These are phyloP conservation scores for Artemisiospiza belli DNA, from an alignment of 2,113 vertebrate genomes.

Conservation along the genomic window DNA sequence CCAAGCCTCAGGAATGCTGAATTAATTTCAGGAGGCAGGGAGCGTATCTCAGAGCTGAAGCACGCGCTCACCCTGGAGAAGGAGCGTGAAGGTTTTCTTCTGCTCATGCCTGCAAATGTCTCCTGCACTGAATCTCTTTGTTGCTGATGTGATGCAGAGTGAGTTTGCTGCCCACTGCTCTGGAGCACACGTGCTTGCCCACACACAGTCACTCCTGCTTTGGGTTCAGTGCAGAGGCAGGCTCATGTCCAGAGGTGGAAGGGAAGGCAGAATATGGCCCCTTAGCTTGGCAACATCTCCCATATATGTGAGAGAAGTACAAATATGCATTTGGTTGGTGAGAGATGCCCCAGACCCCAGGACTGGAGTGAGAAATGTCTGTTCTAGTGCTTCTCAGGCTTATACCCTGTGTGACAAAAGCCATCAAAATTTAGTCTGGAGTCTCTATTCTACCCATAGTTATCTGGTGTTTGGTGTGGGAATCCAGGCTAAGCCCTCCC, in stretches of 20 bases:
- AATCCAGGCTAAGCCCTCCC: neutral
- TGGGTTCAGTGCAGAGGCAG: neutral
- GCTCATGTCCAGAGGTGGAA: neutral
- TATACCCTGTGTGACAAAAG: neutral
- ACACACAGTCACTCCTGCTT: neutral
- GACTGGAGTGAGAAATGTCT: neutral
- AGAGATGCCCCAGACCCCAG: neutral
- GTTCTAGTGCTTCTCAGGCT: neutral
- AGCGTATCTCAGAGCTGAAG: slow-evolving; percentile 25
- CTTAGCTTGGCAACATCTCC: neutral
- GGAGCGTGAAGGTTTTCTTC: slow-evolving; percentile 51
- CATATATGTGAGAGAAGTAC: neutral
- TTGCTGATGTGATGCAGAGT: neutral
- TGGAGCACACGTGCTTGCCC: neutral
- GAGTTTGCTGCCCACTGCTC: neutral
- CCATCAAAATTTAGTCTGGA: neutral
- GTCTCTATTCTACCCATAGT: neutral
- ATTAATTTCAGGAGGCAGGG: slow-evolving; percentile 62
- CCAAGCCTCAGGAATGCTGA: slow-evolving; percentile 50
- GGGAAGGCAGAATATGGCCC: neutral
- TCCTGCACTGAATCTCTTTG: neutral
- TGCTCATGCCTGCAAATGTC: neutral
- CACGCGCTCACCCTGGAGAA: neutral
- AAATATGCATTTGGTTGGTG: neutral
- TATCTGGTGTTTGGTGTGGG: neutral